Evolutionary conservation across 2,113 vertebrate species (phyloP).

Genomic region (Eupsittula cactorum): DNA sequence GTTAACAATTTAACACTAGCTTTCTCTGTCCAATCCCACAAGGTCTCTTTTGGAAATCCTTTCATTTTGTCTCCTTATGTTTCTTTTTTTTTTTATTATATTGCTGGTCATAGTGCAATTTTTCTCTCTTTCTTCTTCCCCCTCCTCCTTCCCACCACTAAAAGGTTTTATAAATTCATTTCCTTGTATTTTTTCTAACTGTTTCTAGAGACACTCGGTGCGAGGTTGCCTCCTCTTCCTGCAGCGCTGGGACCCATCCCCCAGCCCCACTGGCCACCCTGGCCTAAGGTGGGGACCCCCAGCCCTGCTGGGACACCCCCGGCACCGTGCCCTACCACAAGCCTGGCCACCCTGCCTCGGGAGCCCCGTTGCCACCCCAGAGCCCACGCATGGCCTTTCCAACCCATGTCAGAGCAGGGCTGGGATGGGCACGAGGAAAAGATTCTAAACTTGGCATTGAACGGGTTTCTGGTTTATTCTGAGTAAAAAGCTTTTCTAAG

Average conservation of each 20-base stretch:
- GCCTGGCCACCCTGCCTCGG: not conserved
- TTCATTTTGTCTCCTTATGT: not conserved
- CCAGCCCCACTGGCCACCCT: not conserved
- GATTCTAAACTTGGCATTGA: conserved; percentile 81
- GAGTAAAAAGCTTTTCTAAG: conserved; percentile 83
- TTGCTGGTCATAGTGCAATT: conserved; percentile 79
- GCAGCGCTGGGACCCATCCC: not conserved
- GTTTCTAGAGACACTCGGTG: conserved; percentile 44
- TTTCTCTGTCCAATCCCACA: conserved; percentile 84
- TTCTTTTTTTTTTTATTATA: conserved; percentile 26
- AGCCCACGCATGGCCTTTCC: not conserved
- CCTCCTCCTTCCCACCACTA: conserved; percentile 16
- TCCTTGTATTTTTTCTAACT: conserved; percentile 59
- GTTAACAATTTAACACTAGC: conserved; percentile 88
- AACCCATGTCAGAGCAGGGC: not conserved
- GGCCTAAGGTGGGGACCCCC: not conserved
- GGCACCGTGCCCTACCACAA: not conserved
- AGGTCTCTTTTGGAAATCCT: conserved; percentile 73
- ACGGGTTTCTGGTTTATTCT: conserved; percentile 78
- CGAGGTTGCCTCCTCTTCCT: conserved; percentile 47
- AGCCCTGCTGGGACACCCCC: not conserved
- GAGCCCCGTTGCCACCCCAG: fast-evolving
- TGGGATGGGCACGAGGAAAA: conserved; percentile 12
- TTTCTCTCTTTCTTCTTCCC: conserved; percentile 57
- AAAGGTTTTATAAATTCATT: conserved; percentile 77